A percentile compares a stretch with the other conserved stretches of the same genome.
phyloP scores from a whole-genome alignment of 2,113 vertebrate genomes.

The Corythaixoides concolor region DNA sequence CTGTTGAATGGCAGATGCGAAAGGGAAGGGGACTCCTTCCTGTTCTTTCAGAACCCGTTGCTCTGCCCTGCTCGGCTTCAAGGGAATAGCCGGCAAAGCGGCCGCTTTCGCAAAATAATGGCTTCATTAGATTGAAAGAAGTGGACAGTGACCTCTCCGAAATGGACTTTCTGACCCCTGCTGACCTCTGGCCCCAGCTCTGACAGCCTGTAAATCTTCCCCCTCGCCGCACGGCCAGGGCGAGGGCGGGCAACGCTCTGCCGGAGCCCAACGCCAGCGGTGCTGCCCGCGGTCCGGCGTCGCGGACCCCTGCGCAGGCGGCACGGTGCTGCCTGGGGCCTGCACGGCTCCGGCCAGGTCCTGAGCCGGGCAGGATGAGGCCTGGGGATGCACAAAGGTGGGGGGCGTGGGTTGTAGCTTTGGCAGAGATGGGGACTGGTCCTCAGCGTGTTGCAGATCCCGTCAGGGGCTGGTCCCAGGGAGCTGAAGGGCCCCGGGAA shows the following conservation, averaged over 20 bases:
- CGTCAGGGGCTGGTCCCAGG: neutral
- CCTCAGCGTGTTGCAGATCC: accelerated
- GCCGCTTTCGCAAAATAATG: conserved; percentile 79
- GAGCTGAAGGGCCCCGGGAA: neutral
- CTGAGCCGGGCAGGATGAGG: neutral
- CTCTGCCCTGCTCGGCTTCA: conserved; percentile 65
- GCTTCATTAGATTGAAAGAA: conserved; percentile 84
- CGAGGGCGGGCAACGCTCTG: neutral
- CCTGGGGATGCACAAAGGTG: no score
- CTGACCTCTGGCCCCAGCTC: conserved; percentile 79
- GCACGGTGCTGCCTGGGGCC: neutral
- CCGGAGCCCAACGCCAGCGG: accelerated
- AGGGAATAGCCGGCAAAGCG: conserved; percentile 61
- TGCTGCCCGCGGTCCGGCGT: neutral
- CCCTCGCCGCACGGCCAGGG: conserved; percentile 31
- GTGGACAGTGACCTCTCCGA: conserved; percentile 78
- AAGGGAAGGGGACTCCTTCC: conserved; percentile 63
- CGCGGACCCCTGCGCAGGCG: accelerated
- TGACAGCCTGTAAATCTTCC: conserved; percentile 84
- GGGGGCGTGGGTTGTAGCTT: neutral
- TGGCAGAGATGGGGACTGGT: neutral
- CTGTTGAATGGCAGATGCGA: conserved; percentile 19
- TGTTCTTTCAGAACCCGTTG: conserved; percentile 64
- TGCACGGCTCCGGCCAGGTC: neutral
- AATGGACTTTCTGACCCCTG: conserved; percentile 84